phyloP scores from a whole-genome alignment of 2,888 invertebrate species.

The Epirrita christyi region DNA sequence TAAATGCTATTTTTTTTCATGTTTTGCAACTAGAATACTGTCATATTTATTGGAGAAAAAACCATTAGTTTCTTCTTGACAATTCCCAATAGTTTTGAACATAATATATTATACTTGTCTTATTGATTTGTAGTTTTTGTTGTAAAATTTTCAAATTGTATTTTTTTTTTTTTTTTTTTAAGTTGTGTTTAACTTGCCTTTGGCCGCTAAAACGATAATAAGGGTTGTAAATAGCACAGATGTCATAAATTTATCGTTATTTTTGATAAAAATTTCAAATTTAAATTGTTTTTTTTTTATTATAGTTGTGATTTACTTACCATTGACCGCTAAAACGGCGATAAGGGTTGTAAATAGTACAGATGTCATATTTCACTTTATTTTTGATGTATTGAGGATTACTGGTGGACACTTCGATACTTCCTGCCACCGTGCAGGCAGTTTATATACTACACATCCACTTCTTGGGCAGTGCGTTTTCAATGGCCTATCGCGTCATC shows the following conservation, averaged over 20 bases:
- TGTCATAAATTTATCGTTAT: no score
- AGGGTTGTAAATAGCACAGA: conserved; percentile 47
- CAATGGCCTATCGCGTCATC: conserved; percentile 74
- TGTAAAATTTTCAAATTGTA: no score
- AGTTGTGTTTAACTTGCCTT: conserved; percentile 64
- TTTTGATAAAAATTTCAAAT: background rate
- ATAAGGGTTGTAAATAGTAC: conserved; percentile 48
- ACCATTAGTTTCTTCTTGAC: no score
- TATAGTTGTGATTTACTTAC: conserved; percentile 53
- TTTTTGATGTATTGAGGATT: conserved; percentile 40
- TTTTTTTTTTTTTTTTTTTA: no score
- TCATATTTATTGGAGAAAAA: no score
- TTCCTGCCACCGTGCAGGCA: conserved; percentile 65
- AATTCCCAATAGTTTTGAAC: no score
- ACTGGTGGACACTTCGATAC: conserved; percentile 55
- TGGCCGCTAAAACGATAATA: conserved; percentile 64
- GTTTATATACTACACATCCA: conserved; percentile 78
- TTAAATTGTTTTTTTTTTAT: background rate
- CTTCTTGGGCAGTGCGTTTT: conserved; percentile 69
- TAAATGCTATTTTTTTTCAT: no score
- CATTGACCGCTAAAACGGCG: conserved; percentile 67
- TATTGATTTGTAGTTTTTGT: no score
- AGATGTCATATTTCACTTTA: conserved; percentile 60
- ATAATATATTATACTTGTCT: no score
- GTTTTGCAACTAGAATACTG: no score